Base-by-base conservation (phyloP, 2,113 vertebrate genomes). In the Rhegmatorhina hoffmannsi region DNA sequence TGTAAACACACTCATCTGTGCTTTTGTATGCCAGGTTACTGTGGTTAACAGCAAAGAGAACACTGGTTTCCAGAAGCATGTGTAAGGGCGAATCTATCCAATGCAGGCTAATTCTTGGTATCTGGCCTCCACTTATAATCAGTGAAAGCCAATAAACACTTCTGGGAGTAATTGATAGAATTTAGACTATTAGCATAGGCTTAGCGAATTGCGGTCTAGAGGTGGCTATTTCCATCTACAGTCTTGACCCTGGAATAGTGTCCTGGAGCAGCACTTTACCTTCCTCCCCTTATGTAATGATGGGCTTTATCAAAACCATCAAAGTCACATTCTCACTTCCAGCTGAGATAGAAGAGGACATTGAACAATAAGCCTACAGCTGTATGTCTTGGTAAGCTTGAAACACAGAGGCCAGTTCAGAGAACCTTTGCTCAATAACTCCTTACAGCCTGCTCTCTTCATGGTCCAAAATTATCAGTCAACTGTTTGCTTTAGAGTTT, bases 401-500 rank as follows among this genome's bases (percentile, higher is more conserved):
- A 78, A 94, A 80, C 69, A 78, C 21, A 47, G 40, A 75, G n/a
- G 55, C 24, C 78, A 85, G 43, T 86, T 86, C 77, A 87, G 68
- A 80, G 56, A 85, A 49, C 55, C 14, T 94, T 80, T 76, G 50
- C 58, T 94, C 56, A 40, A 19, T 50, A 76, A 62, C n/a, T 89
- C 38, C 83, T 95, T 84, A 56, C 25, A 73, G 50, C 29, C 59
- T 84, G 26, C 44, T 55, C 33, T 78, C 31, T 59, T 52, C 40
- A 25, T 50, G 62, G 56, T 81, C 63, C 46, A 94, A 88, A 96
- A 96, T 60, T 62, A 95, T 31, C 63, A 87, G 74, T 53, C 43
- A 92, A 81, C 25, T 44, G 46, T 91, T 95, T 80, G 18, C 49
- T 83, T 63, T 47, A 24, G 19, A 82, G 23, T 66, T 91, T 80